Percentiles rank a stretch among this genome's conserved stretches.
Evolutionary conservation across 2,888 invertebrate genomes (phyloP).

Genomic region (Sarcophaga carnaria): DNA sequence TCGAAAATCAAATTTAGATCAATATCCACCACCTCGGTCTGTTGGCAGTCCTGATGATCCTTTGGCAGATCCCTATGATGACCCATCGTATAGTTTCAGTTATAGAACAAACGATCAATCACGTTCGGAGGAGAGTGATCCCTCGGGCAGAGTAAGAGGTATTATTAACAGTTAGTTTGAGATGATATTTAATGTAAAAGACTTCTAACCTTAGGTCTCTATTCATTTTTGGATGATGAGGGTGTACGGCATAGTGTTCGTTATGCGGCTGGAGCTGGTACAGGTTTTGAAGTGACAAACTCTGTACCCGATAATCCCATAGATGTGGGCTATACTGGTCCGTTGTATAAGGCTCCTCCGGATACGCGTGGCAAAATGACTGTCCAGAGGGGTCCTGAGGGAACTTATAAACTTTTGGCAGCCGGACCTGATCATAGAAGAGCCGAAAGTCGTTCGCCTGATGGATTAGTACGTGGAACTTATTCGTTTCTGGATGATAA

Average conservation of each 20-base stretch:
- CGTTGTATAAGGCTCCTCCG: slow-evolving; percentile 85
- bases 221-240: slow-evolving; percentile 88
- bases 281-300: slow-evolving; percentile 89
- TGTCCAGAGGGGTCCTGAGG: slow-evolving; percentile 87
- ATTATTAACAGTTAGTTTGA: slow-evolving; percentile 19
- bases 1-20: slow-evolving; percentile 88
- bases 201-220: slow-evolving; percentile 83
- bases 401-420: slow-evolving; percentile 89
- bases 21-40: slow-evolving; percentile 85
- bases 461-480: slow-evolving; percentile 88
- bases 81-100: slow-evolving; percentile 88
- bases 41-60: slow-evolving; percentile 88
- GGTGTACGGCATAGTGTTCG: slow-evolving; percentile 89
- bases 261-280: slow-evolving; percentile 89
- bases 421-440: slow-evolving; percentile 90
- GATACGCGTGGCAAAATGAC: slow-evolving; percentile 87
- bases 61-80: slow-evolving; percentile 89
- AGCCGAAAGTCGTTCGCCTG: slow-evolving; percentile 88
- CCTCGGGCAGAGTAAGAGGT: slow-evolving; percentile 85
- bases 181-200: not conserved
- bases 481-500: slow-evolving; percentile 91
- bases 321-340: slow-evolving; percentile 86
- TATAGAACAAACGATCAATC: slow-evolving; percentile 87
- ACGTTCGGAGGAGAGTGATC: slow-evolving; percentile 86
- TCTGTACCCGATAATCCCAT: slow-evolving; percentile 86